phyloP scores from a whole-genome alignment of 2,797 vertebrate genomes.

The Vipera latastei region DNA sequence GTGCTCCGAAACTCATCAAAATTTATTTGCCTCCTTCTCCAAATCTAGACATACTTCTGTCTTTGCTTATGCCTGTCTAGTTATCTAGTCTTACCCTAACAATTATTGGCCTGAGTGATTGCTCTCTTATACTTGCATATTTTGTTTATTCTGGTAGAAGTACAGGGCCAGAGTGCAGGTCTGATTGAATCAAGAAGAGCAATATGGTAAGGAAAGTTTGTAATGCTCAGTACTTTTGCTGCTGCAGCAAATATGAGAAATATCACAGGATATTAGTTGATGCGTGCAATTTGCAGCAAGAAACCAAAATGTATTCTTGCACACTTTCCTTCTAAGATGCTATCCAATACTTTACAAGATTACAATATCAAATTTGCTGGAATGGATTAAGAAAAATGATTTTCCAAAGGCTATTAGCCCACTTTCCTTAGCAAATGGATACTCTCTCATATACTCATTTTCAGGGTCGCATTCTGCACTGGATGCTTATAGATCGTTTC shows the following conservation, averaged over 20 bases:
- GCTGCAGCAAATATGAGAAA: background rate
- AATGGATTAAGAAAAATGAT: background rate
- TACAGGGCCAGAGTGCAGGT: background rate
- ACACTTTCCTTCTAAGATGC: background rate
- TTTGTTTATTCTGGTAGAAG: background rate
- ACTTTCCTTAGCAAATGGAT: background rate
- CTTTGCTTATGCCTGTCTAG: background rate
- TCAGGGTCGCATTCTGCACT: background rate
- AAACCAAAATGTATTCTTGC: background rate
- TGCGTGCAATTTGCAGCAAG: background rate
- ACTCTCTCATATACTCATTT: background rate
- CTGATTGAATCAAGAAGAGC: background rate
- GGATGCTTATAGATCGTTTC: background rate
- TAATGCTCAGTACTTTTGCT: background rate
- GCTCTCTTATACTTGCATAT: background rate
- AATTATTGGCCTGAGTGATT: background rate
- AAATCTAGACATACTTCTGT: background rate
- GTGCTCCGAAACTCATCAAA: background rate
- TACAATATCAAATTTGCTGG: background rate
- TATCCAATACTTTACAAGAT: background rate
- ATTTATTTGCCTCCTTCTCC: background rate
- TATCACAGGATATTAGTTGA: background rate
- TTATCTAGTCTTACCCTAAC: background rate
- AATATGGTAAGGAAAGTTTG: background rate
- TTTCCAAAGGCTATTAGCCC: background rate